Base-by-base conservation (phyloP, 2,797 vertebrate genomes). In the Caiman crocodilus region DNA sequence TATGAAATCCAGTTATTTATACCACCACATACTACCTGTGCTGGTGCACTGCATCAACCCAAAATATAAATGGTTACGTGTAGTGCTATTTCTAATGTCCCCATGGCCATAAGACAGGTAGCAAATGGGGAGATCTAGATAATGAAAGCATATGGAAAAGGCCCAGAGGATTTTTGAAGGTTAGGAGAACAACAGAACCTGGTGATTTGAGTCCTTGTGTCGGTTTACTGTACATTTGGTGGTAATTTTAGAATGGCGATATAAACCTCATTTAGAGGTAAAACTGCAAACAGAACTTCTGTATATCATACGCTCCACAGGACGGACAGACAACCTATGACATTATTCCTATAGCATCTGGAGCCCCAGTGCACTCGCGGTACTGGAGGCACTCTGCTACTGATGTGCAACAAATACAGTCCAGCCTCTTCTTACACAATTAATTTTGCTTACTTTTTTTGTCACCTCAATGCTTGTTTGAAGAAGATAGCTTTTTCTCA, bases 41-140 rank as follows among this genome's bases (percentile, higher is more conserved):
- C 84, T 87, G 5, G 82, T n/a, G 55, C 3, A 74, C 79, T 84
- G 30, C 11, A 71, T 94, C 61, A 50, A 77, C 14, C 69, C 35
- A 73, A 35, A 32, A 5, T 71, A 2, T 5, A 58, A 58, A 59
- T 20, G 67, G 60, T 57, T 73, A 63, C 88, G 12, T 63, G 56
- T 18, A 85, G 20, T 77, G 59, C 25, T 5, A 32, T 92, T 85
- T 85, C 23, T 67, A 59, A 55, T 58, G 9, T 65, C 84, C 82
- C 1, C 6, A 5, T 69, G 78, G 15, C 73, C 81, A 10, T 57
- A 10, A 78, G 86, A 0, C 28, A 79, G 78, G n/a, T 85, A 61
- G 65, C 61, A 15, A 20, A 32, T 65, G 16, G 20, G 2, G 82
- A 81, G 14, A n/a, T 87, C 14, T 42, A 10, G 25, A 25, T 50